These are phyloP conservation scores for Intellagama lesueurii DNA, from an alignment of 2,797 vertebrate species.

Conservation along the genomic window DNA sequence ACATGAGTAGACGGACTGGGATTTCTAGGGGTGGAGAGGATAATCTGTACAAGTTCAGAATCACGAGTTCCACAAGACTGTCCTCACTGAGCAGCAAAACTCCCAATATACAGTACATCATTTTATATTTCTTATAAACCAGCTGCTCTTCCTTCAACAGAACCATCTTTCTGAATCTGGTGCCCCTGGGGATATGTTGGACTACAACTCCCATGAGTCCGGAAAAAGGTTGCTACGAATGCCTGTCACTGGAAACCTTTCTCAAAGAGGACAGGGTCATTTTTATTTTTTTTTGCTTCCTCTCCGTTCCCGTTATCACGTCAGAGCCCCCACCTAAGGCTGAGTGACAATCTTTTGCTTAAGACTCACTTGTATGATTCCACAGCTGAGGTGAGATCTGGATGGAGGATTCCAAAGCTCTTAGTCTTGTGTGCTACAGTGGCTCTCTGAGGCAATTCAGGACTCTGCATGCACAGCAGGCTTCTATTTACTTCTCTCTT, in stretches of 20 bases:
- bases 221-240: neutral
- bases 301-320: neutral
- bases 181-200: neutral
- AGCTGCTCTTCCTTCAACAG: too few species aligned
- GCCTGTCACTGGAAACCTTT: neutral
- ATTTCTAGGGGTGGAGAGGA: neutral
- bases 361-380: neutral
- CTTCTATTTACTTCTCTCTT: neutral
- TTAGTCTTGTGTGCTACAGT: neutral
- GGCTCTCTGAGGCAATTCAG: neutral
- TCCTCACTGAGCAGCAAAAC: neutral
- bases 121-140: neutral
- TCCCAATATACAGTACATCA: neutral
- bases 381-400: neutral
- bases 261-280: too few species aligned
- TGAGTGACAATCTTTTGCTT: neutral
- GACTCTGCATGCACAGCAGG: neutral
- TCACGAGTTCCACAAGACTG: neutral
- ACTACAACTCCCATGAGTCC: neutral
- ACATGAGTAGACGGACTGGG: neutral
- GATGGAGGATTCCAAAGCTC: neutral
- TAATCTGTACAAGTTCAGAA: neutral
- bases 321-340: neutral
- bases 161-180: neutral
- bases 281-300: too few species aligned